Base-by-base conservation (phyloP, 2,888 invertebrate species). In the Oxycera nigricornis region DNA sequence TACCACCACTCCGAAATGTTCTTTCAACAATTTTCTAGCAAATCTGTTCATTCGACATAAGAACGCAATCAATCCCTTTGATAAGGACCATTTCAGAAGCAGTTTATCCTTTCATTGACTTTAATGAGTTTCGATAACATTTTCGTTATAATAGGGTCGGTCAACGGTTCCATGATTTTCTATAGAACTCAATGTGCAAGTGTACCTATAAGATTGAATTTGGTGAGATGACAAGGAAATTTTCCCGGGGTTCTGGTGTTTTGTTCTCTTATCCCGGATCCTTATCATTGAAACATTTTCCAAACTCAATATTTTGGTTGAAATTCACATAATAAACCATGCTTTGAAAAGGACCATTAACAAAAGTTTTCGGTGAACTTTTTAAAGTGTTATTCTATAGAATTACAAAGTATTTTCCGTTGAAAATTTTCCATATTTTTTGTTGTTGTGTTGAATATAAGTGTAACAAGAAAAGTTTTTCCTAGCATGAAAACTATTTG, bases 21-120 rank as follows among this genome's bases (percentile, higher is more conserved):
- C 55, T 70, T 55, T 70, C 55, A 55, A 55, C 55, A 52, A 70
- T 70, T 55, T 70, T 52, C 30, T 41, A 22, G 31, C 30, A 55
- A 70, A 70, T 70, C 70, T 55, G 55, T 70, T 70, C 70, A 70
- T 30, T 70, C 22, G 55, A 70, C 52, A 70, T 70, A 70, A 70
- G 70, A 70, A 70, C 70, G 70, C 70, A 70, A 70, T 70, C 70
- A 70, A 70, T 70, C 70, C 70, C 70, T 52, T 70, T 70, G 70
- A 70, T 70, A 70, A 70, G 55, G 55, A 52, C 70, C 31, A 35
- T 68, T 68, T 50, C 30, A 50, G 50, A 50, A 68, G 52, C 70
- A 55, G 70, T 70, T 70, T 70, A 52, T 70, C 70, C 70, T 70
- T 70, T 70, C 70, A 70, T 70, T 70, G 70, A 70, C 55, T 70